Evolutionary conservation across 1,140 invertebrate species (phyloP), one percentile per base, ranked within the genome.

Genomic region (Acromyrmex heyeri): DNA sequence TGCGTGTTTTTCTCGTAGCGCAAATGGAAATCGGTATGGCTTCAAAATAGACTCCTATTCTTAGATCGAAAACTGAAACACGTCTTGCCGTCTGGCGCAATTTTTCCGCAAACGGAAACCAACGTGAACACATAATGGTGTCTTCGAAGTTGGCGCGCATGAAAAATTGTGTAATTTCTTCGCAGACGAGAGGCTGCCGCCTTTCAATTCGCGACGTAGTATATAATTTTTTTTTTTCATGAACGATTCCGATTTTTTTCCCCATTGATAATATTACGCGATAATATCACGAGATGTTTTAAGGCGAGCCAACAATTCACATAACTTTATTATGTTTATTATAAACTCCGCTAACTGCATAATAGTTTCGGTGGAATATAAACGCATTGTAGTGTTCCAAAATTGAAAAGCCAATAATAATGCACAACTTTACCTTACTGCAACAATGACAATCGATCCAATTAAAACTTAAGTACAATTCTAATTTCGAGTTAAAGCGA

Each of bases 391-490:
- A 61, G 44, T 64, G 27, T 38, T 73, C 67, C 62, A 83, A 83
- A 83, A 75, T 83, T 83, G 55, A 83, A 83, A 75, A 83, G 67
- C 79, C 79, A 83, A 83, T 83, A 69, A 59, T 38, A 69, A 81
- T 70, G 50, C 65, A 57, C 79, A 73, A 61, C 69, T 73, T 83
- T 83, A 44, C 53, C 79, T 73, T 75, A 61, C 55, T 75, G 55
- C 69, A 61, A 83, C 69, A 83, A 83, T 83, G 79, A 83, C 79
- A 48, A 83, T 83, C 79, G 79, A 83, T 83, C 79, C 79, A 83
- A 83, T 83, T 83, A 83, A 83, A 83, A 83, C 79, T 83, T 83
- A 83, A 83, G 79, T 83, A 75, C 69, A 61, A 83, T 83, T 83
- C 79, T 83, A 83, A 83, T 83, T 73, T 55, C 69, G 69, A 83